phyloP scores from a whole-genome alignment of 2,113 vertebrate genomes.

The Neomonachus schauinslandi region DNA sequence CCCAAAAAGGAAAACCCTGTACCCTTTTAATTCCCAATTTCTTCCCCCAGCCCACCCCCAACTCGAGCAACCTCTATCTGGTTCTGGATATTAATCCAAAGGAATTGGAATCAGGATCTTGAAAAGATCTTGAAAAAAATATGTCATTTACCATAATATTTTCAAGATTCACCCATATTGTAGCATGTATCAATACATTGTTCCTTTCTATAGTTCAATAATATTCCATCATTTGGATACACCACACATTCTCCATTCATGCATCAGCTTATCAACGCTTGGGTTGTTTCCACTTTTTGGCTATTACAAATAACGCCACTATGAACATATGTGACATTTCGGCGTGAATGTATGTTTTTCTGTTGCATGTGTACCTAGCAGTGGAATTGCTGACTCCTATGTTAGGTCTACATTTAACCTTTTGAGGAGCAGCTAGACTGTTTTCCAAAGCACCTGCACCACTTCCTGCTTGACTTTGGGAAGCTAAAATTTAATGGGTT shows the following conservation, averaged over 20 bases:
- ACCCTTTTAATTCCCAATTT: neutral
- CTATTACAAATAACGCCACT: no score
- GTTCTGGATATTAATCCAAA: neutral
- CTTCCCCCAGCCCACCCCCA: neutral
- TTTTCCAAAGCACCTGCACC: neutral
- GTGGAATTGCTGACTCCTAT: fast-evolving
- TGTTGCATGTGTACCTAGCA: neutral
- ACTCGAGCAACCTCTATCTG: neutral
- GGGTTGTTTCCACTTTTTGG: neutral
- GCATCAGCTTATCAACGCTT: neutral
- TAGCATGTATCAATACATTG: neutral
- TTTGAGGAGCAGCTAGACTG: neutral
- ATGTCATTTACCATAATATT: neutral
- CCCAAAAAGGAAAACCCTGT: neutral
- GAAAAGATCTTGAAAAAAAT: neutral
- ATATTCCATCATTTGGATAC: neutral
- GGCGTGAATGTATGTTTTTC: neutral
- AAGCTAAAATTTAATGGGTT: neutral
- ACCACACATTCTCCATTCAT: neutral
- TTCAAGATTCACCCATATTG: neutral
- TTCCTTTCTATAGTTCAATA: neutral
- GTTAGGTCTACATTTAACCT: neutral
- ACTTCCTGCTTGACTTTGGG: neutral
- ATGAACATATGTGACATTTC: neutral
- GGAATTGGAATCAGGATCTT: neutral